Percentiles rank a stretch among this genome's conserved stretches.
phyloP scores from a whole-genome alignment of 2,888 invertebrate genomes.

The Oscheius myriophilus region DNA sequence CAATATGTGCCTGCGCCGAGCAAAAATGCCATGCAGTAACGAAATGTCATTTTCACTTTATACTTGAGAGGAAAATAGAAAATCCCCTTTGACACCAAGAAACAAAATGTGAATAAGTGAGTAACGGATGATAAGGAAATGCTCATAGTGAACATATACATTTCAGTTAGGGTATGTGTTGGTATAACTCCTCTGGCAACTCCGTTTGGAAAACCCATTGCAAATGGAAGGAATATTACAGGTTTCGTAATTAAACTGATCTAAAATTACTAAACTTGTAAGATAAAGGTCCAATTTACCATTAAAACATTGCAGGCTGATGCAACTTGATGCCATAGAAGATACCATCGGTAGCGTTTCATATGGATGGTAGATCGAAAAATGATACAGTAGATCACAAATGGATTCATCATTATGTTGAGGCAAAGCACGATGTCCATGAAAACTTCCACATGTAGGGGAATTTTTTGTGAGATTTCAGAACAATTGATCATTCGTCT shows the following conservation, averaged over 20 bases:
- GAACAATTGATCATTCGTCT: too few species aligned
- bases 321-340: slow-evolving; percentile 6
- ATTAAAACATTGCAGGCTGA: neutral
- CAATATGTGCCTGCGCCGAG: too few species aligned
- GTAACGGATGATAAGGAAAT: neutral
- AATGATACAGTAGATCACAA: neutral
- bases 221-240: neutral
- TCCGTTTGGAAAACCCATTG: slow-evolving; percentile 3
- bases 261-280: neutral
- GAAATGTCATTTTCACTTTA: neutral
- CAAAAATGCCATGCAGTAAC: too few species aligned
- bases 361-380: neutral
- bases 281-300: neutral
- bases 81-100: neutral
- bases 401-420: neutral
- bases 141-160: neutral
- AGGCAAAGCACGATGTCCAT: neutral
- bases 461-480: too few species aligned
- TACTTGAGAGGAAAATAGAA: slow-evolving; percentile 2
- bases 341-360: slow-evolving; percentile 9
- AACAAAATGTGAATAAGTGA: slow-evolving; percentile 3
- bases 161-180: neutral
- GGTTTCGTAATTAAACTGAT: neutral
- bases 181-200: neutral
- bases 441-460: neutral